Percentiles rank a stretch among this genome's conserved stretches.
Conservation (phyloP, 2,888 invertebrate species). For the Himalopsyche japonica region DNA sequence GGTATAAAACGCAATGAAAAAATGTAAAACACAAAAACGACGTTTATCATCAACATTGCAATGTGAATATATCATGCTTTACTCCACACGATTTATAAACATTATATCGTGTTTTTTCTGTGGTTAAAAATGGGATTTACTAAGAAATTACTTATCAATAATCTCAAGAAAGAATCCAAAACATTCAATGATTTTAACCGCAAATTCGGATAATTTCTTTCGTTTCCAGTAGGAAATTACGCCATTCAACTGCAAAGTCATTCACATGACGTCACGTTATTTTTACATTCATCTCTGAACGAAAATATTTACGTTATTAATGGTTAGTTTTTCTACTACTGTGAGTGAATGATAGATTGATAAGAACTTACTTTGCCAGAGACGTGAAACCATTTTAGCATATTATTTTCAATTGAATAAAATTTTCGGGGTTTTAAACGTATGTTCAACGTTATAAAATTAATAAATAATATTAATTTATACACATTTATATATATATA, state of each 20-base stretch:
- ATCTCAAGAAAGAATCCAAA: background rate
- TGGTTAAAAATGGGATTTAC: background rate
- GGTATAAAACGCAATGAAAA: too few species aligned
- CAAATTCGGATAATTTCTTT: background rate
- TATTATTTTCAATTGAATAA: too few species aligned
- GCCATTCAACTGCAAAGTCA: background rate
- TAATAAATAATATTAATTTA: too few species aligned
- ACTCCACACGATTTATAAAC: too few species aligned
- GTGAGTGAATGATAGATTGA: background rate
- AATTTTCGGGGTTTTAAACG: too few species aligned
- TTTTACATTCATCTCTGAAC: background rate
- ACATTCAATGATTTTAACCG: background rate
- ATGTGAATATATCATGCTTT: too few species aligned
- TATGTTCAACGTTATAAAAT: too few species aligned
- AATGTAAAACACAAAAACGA: too few species aligned
- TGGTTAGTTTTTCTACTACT: background rate
- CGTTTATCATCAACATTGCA: too few species aligned
- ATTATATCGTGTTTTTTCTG: background rate
- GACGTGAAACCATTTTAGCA: background rate
- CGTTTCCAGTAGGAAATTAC: background rate
- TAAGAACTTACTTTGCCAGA: background rate
- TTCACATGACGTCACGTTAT: background rate
- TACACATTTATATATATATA: too few species aligned
- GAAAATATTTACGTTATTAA: background rate
- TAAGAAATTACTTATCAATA: background rate